A percentile compares a stretch with the other conserved stretches of the same genome.
Evolutionary conservation across 2,113 vertebrate genomes (phyloP).

Genomic region (Oenanthe oenanthe): DNA sequence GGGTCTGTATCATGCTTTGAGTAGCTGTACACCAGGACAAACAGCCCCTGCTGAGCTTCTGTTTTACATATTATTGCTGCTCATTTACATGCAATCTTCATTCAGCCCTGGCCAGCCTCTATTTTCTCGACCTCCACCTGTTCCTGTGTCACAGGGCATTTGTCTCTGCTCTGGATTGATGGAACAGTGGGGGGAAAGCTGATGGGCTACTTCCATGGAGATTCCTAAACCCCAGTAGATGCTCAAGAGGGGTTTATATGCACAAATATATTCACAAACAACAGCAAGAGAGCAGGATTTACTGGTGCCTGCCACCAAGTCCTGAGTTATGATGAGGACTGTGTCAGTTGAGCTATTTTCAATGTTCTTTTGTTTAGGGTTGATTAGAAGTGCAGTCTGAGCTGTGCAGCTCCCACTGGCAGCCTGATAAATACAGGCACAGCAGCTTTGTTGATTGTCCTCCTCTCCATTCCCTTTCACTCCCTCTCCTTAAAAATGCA

Average conservation of each 20-base stretch:
- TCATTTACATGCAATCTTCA: conserved; percentile 56
- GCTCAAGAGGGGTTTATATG: not conserved
- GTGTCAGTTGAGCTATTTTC: conserved; percentile 29
- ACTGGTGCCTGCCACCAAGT: conserved; percentile 2
- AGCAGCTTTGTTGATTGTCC: not conserved
- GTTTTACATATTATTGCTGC: conserved; percentile 21
- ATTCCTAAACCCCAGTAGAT: not conserved
- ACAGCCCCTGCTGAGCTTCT: conserved; percentile 3
- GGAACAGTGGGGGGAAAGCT: not conserved
- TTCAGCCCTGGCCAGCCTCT: not conserved
- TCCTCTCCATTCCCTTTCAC: conserved; percentile 15
- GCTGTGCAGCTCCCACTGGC: conserved; percentile 55
- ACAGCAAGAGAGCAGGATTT: conserved; percentile 29
- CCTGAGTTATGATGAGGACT: conserved; percentile 5
- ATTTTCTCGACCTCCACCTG: conserved; percentile 53
- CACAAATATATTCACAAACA: conserved; percentile 2
- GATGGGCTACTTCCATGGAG: not conserved
- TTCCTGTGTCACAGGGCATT: not conserved
- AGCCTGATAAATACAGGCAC: conserved; percentile 17
- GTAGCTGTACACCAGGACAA: not conserved
- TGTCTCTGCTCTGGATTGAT: not conserved
- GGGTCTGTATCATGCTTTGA: not conserved
- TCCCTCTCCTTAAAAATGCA: conserved; percentile 48
- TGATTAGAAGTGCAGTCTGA: conserved; percentile 19
- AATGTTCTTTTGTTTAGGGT: conserved; percentile 55